Evolutionary conservation across 2,113 vertebrate species (phyloP).

Genomic region (Pomatorhinus ruficollis): DNA sequence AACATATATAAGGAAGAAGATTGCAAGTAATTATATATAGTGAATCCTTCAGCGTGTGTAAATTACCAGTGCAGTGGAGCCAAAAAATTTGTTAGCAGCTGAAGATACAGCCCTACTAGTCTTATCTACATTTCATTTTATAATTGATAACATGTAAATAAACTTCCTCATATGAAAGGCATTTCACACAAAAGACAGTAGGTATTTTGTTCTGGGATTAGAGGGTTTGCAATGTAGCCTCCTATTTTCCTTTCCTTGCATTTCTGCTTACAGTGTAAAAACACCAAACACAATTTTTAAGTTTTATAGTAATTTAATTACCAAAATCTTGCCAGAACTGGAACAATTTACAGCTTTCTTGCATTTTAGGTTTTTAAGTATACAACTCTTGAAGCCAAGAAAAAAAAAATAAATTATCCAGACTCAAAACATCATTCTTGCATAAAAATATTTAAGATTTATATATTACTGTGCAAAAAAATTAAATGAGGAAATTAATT

Average conservation of each 20-base stretch:
- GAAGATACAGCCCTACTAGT: neutral
- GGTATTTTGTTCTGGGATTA: neutral
- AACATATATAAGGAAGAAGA: neutral
- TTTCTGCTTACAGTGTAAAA: neutral
- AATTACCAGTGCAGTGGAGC: neutral
- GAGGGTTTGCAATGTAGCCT: neutral
- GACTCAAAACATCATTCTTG: neutral
- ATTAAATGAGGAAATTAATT: neutral
- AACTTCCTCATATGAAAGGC: neutral
- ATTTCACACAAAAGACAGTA: neutral
- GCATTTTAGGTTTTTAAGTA: neutral
- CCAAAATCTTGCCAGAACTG: neutral
- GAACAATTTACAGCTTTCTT: neutral
- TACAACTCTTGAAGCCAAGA: neutral
- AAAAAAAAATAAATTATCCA: neutral
- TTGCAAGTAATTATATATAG: neutral
- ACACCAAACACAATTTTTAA: neutral
- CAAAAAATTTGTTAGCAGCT: neutral
- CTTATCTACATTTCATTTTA: neutral
- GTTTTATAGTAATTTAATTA: neutral
- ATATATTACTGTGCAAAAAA: neutral
- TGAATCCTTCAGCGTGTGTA: neutral
- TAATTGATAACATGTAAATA: neutral
- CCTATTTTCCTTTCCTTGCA: neutral
- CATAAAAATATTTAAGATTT: neutral